Evolutionary conservation across 2,888 invertebrate species (phyloP), one percentile per base, ranked within the genome.

Genomic region (Luperina testacea): DNA sequence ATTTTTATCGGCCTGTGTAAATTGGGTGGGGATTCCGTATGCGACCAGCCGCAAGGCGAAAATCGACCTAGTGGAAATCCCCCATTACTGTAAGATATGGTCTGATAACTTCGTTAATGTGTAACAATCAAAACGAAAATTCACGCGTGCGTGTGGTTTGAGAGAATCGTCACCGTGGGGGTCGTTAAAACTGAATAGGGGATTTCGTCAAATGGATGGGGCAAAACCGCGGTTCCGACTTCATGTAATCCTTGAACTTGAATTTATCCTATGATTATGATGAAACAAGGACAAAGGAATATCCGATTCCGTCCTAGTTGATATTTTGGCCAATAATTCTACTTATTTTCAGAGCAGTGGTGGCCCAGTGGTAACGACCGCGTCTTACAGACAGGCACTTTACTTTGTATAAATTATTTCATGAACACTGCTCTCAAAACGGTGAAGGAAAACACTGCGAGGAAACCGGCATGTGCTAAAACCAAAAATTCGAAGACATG

Each of bases 41-140:
- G 8, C 53, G 48, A 53, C 53, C 53, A 53, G 53, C 53, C 53
- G 11, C 11, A 5, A 57, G 57, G 11, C 57, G 57, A n/a, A 57
- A 57, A 57, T 57, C 57, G 11, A 57, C n/a, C 11, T 13, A 11
- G 5, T n/a, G 57, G 13, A 57, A n/a, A n/a, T 59, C 1, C 57
- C 7, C 57, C 57, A 59, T 59, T 27, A 20, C 32, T 27, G 9
- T 42, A 63, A 63, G 70, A 32, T 32, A 78, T 48, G 17, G n/a
- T 76, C n/a, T n/a, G n/a, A 64, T 77, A 82, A 82, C 61, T 80
- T 68, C 53, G 67, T 76, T 68, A 68, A 80, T 82, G 77, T 27
- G 17, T 38, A 45, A 63, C 77, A 68, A 68, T 82, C 53, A 76
- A 82, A 68, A 57, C 8, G 61, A 51, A 77, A 53, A 80, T 77